phyloP scores from a whole-genome alignment of 2,113 vertebrate species.

The Chloroceryle aenea region DNA sequence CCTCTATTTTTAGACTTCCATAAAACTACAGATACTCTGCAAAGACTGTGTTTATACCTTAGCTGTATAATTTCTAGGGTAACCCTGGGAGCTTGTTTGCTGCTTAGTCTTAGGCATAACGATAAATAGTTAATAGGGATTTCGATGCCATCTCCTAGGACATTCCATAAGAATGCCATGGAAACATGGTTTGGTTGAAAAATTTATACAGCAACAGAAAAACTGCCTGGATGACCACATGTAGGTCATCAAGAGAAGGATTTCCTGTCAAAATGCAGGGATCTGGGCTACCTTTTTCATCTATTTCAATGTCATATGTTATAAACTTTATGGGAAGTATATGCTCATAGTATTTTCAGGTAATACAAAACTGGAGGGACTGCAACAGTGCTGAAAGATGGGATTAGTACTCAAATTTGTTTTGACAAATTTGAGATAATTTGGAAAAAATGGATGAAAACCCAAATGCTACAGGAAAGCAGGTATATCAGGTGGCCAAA shows the following conservation, averaged over 20 bases:
- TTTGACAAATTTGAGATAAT: not conserved
- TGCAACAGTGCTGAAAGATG: not conserved
- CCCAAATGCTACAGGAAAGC: not conserved
- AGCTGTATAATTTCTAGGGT: not conserved
- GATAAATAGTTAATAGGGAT: not conserved
- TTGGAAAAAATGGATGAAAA: not conserved
- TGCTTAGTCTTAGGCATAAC: not conserved
- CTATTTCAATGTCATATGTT: not conserved
- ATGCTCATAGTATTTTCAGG: not conserved
- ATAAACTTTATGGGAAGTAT: not conserved
- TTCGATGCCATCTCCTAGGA: not conserved
- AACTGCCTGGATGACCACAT: not conserved
- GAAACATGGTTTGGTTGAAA: not conserved
- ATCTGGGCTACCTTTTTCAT: not conserved
- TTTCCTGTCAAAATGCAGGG: not conserved
- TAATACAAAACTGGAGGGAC: not conserved
- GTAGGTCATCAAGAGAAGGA: not conserved
- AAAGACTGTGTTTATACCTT: not conserved
- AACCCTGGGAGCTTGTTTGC: not conserved
- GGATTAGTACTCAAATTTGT: not conserved
- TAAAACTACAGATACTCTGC: not conserved
- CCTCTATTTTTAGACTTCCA: not conserved
- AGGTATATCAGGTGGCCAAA: not conserved
- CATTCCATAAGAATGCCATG: not conserved
- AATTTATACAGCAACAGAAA: not conserved